A percentile compares a stretch with the other conserved stretches of the same genome.
These are phyloP conservation scores for Lymantria monacha DNA, from an alignment of 2,888 invertebrate genomes.

Conservation along the genomic window DNA sequence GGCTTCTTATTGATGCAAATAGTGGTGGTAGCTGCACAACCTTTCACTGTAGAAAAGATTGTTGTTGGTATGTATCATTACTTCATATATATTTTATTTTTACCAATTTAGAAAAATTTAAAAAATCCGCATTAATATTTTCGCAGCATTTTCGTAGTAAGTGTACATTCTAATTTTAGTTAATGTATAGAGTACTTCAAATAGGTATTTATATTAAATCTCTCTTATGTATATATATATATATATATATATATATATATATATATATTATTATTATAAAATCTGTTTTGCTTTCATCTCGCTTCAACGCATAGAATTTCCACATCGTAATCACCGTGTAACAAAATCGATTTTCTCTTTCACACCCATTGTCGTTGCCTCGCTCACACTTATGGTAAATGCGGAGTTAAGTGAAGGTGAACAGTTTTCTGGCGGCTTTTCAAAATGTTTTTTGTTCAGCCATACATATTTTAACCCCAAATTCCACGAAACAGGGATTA, in stretches of 20 bases:
- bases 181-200: no score
- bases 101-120: no score
- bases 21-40: conserved; percentile 58
- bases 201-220: no score
- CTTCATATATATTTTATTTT: not conserved
- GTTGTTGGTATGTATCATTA: conserved; percentile 67
- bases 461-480: no score
- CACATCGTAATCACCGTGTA: conserved; percentile 28
- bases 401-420: conserved; percentile 33
- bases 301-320: conserved; percentile 39
- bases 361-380: conserved; percentile 39
- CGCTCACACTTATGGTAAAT: conserved; percentile 36
- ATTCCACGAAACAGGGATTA: no score
- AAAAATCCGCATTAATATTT: no score
- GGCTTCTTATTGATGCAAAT: conserved; percentile 59
- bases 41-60: conserved; percentile 71
- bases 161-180: no score
- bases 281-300: conserved; percentile 50
- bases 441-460: conserved; percentile 27
- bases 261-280: conserved; percentile 15
- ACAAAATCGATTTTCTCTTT: conserved; percentile 54
- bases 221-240: no score
- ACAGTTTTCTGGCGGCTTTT: conserved; percentile 28
- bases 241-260: no score
- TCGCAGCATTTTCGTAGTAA: no score